Evolutionary conservation across 2,888 invertebrate genomes (phyloP).

Genomic region (Agriopis leucophaearia): DNA sequence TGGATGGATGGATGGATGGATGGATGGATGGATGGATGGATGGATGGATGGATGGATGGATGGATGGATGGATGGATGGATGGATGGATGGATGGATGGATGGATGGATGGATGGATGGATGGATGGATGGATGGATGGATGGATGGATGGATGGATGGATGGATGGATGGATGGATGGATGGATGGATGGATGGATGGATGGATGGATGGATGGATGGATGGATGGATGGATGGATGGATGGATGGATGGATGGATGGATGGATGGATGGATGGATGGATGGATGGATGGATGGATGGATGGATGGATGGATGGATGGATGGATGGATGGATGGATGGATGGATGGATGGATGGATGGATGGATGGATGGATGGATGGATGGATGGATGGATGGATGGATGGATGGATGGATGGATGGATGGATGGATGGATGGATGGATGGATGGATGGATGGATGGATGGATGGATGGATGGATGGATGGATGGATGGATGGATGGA

Average conservation of each 20-base stretch:
- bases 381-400: constrained; percentile 5
- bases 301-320: constrained; percentile 5
- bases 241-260: constrained; percentile 5
- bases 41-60: constrained; percentile 5
- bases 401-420: constrained; percentile 5
- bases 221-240: constrained; percentile 5
- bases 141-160: constrained; percentile 5
- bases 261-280: constrained; percentile 5
- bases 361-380: constrained; percentile 5
- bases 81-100: constrained; percentile 5
- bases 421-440: constrained; percentile 5
- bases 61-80: constrained; percentile 5
- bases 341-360: constrained; percentile 5
- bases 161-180: constrained; percentile 5
- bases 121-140: constrained; percentile 5
- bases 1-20: constrained; percentile 5
- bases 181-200: constrained; percentile 5
- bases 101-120: constrained; percentile 5
- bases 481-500: constrained; percentile 5
- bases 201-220: constrained; percentile 5
- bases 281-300: constrained; percentile 5
- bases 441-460: constrained; percentile 5
- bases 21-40: constrained; percentile 5
- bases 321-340: constrained; percentile 5
- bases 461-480: constrained; percentile 5